phyloP scores from a whole-genome alignment of 2,797 vertebrate species.

The Syngnathus acus region DNA sequence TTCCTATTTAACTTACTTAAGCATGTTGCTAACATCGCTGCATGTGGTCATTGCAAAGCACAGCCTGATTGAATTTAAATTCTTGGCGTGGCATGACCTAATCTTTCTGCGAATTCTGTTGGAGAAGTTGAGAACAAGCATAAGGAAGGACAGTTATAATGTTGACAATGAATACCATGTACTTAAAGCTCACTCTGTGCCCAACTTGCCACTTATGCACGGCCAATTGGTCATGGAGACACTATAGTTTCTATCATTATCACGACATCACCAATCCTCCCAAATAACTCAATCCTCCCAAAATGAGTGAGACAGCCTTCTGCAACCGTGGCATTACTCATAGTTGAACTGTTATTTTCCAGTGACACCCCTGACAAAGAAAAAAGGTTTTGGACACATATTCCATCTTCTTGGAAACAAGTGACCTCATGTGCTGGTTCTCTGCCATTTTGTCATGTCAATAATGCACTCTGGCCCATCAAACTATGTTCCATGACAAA shows the following conservation, averaged over 20 bases:
- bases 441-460: conserved; percentile 3
- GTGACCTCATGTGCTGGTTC: conserved; percentile 15
- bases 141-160: background rate
- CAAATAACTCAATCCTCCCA: conserved; percentile 45
- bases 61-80: conserved; percentile 35
- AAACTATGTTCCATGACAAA: conserved; percentile 4
- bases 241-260: conserved; percentile 15
- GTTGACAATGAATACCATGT: conserved; percentile 1
- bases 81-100: conserved; percentile 6
- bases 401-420: conserved; percentile 11
- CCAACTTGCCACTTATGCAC: background rate
- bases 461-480: conserved; percentile 1
- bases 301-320: conserved; percentile 35
- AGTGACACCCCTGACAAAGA: conserved; percentile 19
- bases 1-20: conserved; percentile 6
- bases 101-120: conserved; percentile 9
- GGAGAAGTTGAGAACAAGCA: background rate
- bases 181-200: background rate
- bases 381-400: conserved; percentile 6
- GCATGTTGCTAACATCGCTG: conserved; percentile 27
- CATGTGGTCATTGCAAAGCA: conserved; percentile 12
- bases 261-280: conserved; percentile 39
- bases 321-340: conserved; percentile 48
- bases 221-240: background rate
- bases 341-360: conserved; percentile 15